These are phyloP conservation scores for Morinoia aosen DNA, from an alignment of 2,888 invertebrate genomes.

Conservation along the genomic window DNA sequence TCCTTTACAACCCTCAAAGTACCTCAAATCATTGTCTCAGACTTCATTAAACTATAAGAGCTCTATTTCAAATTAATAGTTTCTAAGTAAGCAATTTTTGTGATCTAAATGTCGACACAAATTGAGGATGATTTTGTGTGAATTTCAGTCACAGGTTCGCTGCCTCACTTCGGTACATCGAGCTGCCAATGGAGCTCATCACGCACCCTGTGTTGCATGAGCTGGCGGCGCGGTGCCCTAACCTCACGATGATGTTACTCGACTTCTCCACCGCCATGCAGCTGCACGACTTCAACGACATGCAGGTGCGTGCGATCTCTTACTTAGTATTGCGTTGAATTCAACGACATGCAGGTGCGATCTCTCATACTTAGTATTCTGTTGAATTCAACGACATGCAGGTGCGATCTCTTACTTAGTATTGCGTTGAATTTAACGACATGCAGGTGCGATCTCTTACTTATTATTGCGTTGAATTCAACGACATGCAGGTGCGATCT, in stretches of 20 bases:
- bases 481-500: too few relatives aligned
- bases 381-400: too few relatives aligned
- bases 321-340: too few relatives aligned
- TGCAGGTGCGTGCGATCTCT: constrained; percentile 75
- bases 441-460: too few relatives aligned
- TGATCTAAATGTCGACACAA: not conserved
- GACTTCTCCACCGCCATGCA: constrained; percentile 99
- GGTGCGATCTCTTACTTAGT: too few relatives aligned
- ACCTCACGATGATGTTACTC: constrained; percentile 93
- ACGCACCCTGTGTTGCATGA: constrained; percentile 96
- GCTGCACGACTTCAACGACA: constrained; percentile 98
- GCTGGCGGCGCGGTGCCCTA: constrained; percentile 94
- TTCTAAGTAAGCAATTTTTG: not conserved
- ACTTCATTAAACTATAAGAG: not conserved
- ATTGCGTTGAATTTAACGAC: too few relatives aligned
- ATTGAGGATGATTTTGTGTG: not conserved
- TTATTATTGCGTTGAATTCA: too few relatives aligned
- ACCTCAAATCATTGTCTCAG: not conserved
- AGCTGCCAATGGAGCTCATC: constrained; percentile 94
- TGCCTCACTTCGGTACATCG: constrained; percentile 89
- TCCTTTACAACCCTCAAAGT: not conserved
- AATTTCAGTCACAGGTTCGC: constrained; percentile 83
- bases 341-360: too few relatives aligned
- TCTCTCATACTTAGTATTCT: too few relatives aligned
- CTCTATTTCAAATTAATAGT: not conserved